Percentiles rank a stretch among this genome's conserved stretches.
These are phyloP conservation scores for Caiman crocodilus DNA, from an alignment of 2,797 vertebrate genomes.

Conservation along the genomic window DNA sequence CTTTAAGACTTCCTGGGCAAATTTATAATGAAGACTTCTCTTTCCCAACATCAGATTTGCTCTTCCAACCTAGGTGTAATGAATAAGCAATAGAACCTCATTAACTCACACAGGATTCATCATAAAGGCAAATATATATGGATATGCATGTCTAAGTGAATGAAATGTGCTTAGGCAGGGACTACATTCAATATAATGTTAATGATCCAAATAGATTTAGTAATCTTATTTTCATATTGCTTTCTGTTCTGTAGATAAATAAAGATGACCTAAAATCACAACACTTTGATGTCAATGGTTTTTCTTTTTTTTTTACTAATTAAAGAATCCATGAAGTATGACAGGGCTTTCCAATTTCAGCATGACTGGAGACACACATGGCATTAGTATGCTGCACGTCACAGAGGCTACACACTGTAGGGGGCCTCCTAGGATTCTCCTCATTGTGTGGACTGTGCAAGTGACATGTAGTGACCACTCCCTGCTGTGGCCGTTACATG, in stretches of 20 bases:
- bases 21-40: constrained; percentile 52
- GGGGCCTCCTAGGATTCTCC: too few relatives aligned
- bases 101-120: constrained; percentile 47
- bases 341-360: too few relatives aligned
- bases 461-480: too few relatives aligned
- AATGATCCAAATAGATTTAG: neutral
- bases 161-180: constrained; percentile 27
- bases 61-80: constrained; percentile 54
- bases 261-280: constrained; percentile 17
- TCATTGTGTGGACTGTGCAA: too few relatives aligned
- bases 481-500: too few relatives aligned
- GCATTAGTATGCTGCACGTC: too few relatives aligned
- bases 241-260: constrained; percentile 56
- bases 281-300: neutral
- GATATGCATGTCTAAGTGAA: neutral
- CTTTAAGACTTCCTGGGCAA: constrained; percentile 58
- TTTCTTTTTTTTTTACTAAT: neutral
- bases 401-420: too few relatives aligned
- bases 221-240: constrained; percentile 37
- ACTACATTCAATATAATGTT: constrained; percentile 38
- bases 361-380: too few relatives aligned
- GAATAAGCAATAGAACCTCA: constrained; percentile 34
- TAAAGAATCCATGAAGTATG: too few relatives aligned
- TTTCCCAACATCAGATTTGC: constrained; percentile 25
- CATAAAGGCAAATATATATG: constrained; percentile 26